phyloP scores from a whole-genome alignment of 2,888 invertebrate genomes.

The Ceramica pisi region DNA sequence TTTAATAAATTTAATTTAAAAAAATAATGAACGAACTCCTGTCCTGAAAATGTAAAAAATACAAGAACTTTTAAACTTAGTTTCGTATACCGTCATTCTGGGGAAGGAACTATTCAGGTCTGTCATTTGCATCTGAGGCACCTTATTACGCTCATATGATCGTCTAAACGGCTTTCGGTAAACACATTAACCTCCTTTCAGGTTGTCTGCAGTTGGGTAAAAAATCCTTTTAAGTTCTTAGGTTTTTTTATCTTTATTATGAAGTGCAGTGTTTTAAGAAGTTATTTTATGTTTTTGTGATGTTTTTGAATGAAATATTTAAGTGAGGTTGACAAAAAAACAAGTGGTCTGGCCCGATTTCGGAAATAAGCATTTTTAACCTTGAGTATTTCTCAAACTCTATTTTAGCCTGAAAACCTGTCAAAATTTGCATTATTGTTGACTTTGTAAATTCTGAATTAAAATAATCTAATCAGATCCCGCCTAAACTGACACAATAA shows the following conservation, averaged over 20 bases:
- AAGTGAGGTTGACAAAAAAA: too few species aligned
- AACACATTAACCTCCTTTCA: constrained; percentile 59
- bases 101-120: constrained; percentile 48
- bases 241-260: constrained; percentile 17
- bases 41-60: constrained; percentile 12
- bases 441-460: too few species aligned
- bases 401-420: too few species aligned
- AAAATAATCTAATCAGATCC: too few species aligned
- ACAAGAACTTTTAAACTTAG: constrained; percentile 14
- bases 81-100: constrained; percentile 28
- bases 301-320: too few species aligned
- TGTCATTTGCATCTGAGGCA: constrained; percentile 59
- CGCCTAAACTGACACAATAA: too few species aligned
- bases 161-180: constrained; percentile 52
- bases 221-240: constrained; percentile 18
- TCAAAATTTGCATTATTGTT: too few species aligned
- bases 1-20: neutral
- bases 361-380: too few species aligned
- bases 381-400: too few species aligned
- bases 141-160: constrained; percentile 55
- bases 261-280: too few species aligned
- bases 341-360: too few species aligned
- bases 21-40: constrained; percentile 5
- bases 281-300: neutral
- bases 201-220: constrained; percentile 47